Conservation (phyloP, 2,113 vertebrate species). For the Carlito syrichta region DNA sequence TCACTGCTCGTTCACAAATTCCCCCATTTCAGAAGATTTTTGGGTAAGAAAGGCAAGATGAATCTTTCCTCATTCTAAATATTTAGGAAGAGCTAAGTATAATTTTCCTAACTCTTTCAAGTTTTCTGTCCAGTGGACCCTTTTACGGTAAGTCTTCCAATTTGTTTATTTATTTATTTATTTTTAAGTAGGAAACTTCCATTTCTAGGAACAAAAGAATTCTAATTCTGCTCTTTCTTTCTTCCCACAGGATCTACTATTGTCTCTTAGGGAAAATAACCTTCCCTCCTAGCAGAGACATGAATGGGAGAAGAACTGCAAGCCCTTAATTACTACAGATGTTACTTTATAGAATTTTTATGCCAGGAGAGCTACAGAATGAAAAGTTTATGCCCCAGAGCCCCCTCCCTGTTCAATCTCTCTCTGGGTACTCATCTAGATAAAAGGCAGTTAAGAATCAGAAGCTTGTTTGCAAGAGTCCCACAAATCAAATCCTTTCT, state of each 20-base stretch:
- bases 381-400: conserved; percentile 47
- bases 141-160: neutral
- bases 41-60: neutral
- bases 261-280: conserved; percentile 67
- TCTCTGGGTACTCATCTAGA: conserved; percentile 33
- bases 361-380: conserved; percentile 40
- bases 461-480: conserved; percentile 39
- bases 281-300: conserved; percentile 49
- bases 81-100: neutral
- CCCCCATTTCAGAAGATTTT: neutral
- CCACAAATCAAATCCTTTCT: conserved; percentile 15
- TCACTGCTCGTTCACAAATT: neutral
- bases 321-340: conserved; percentile 53
- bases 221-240: conserved; percentile 35
- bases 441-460: conserved; percentile 52
- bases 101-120: neutral
- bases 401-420: neutral
- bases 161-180: neutral
- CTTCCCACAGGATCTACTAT: conserved; percentile 28
- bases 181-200: conserved; percentile 4
- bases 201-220: conserved; percentile 61
- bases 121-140: neutral
- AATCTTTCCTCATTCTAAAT: neutral
- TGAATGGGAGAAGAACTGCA: conserved; percentile 58
- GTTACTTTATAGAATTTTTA: conserved; percentile 67